Base-by-base conservation (phyloP, 2,113 vertebrate genomes). In the Aythya baeri region DNA sequence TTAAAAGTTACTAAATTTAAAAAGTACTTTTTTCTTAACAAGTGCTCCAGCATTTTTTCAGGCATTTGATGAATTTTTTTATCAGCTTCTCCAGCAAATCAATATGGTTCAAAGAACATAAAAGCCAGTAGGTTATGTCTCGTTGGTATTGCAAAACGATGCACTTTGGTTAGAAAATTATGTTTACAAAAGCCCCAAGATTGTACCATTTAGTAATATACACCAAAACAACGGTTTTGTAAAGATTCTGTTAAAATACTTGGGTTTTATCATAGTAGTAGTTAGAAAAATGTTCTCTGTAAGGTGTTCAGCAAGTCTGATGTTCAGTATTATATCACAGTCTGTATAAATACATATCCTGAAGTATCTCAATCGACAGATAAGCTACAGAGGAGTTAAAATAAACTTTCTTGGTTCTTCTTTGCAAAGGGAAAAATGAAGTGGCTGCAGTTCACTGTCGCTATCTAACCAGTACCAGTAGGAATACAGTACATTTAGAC, bases 61-160 rank as follows among this genome's bases (percentile, higher is more conserved):
- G 46, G 38, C 32, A 29, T 82, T 65, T 93, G 82, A 57, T 46
- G 8, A 61, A 13, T 52, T 29, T 29, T 14, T 82, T 41, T 65
- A 55, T 13, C 14, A 25, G 55, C 32, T 63, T 77, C 32, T 65
- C 57, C 52, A 72, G 58, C 31, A 52, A 61, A 91, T 94, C 82
- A 43, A 83, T 96, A 55, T 32, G 61, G 84, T 81, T 74, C 82
- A 94, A 92, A 95, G 86, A 71, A 73, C 76, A 61, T 49, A 89
- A 6, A 49, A 79, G 65, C 41, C 77, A 58, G 59, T 9, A 50
- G 32, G 46, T 74, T 67, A 7, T 18, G 44, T 55, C 22, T 73
- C 26, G 13, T 50, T 52, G 26, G 20, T 65, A 43, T 96, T 93
- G 81, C 79, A 66, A 82, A 94, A 93, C 23, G 0, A 49, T 84